Evolutionary conservation across 53 echinoderm and acorn worm genomes (phyloP).

Genomic region (Echinometra lucunter): DNA sequence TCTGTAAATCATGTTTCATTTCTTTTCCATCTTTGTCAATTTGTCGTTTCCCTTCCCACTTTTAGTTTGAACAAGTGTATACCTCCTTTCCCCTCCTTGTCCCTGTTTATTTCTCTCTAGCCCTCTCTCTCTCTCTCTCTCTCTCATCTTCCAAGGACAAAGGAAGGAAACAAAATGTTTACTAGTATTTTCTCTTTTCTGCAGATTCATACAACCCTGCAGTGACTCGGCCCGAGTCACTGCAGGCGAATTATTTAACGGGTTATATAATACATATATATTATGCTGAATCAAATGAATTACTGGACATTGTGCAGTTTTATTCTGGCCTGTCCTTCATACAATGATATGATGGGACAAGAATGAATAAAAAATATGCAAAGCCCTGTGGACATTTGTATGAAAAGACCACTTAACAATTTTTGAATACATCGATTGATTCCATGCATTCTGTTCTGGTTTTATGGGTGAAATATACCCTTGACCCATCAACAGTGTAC

Average conservation of each 20-base stretch:
- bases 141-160: background rate
- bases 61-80: background rate
- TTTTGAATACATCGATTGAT: background rate
- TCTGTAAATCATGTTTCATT: conserved; percentile 29
- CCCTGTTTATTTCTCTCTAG: background rate
- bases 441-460: background rate
- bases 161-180: background rate
- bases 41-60: background rate
- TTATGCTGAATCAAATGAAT: no score
- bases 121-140: no score
- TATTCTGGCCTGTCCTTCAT: no score
- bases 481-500: background rate
- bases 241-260: no score
- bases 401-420: background rate
- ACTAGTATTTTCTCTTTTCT: background rate
- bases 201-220: background rate
- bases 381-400: background rate
- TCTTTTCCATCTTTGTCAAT: conserved; percentile 42
- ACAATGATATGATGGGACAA: no score
- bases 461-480: background rate
- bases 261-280: no score
- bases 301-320: no score
- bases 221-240: no score
- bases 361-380: no score
- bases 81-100: background rate